Percentiles rank a stretch among this genome's conserved stretches.
phyloP scores from a whole-genome alignment of 2,888 invertebrate genomes.

The Eugnorisma glareosa region DNA sequence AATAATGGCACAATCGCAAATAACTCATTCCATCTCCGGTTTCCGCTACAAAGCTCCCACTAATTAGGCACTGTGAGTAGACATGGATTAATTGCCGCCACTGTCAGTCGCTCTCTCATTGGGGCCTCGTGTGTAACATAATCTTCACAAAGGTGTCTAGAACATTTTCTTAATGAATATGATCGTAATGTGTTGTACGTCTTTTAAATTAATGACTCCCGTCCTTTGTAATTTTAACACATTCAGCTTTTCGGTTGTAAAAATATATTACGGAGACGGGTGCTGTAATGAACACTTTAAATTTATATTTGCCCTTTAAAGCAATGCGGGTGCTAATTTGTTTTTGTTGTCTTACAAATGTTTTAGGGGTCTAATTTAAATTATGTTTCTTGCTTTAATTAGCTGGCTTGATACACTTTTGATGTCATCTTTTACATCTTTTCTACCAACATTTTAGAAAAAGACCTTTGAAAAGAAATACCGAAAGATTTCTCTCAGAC shows the following conservation, averaged over 20 bases:
- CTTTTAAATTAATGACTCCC: slow-evolving; percentile 76
- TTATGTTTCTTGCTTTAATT: slow-evolving; percentile 34
- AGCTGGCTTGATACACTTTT: slow-evolving; percentile 11
- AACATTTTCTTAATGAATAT: slow-evolving; percentile 86
- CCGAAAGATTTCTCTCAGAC: slow-evolving; percentile 15
- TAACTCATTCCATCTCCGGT: slow-evolving; percentile 85
- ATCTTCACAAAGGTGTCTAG: slow-evolving; percentile 83
- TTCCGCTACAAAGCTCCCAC: slow-evolving; percentile 84
- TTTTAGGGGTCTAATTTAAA: slow-evolving; percentile 39
- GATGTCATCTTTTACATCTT: slow-evolving; percentile 4
- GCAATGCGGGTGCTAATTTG: slow-evolving; percentile 70
- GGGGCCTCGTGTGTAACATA: slow-evolving; percentile 77
- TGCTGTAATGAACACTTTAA: slow-evolving; percentile 70
- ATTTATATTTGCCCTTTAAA: slow-evolving; percentile 67
- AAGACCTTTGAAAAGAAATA: not conserved
- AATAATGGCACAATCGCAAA: slow-evolving; percentile 81
- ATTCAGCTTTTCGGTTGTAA: slow-evolving; percentile 68
- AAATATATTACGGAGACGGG: slow-evolving; percentile 66
- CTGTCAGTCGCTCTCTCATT: slow-evolving; percentile 78
- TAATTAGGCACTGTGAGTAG: slow-evolving; percentile 86
- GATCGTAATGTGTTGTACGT: slow-evolving; percentile 77
- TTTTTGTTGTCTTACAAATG: slow-evolving; percentile 61
- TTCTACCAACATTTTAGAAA: not conserved
- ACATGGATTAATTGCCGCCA: slow-evolving; percentile 87
- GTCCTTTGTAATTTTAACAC: slow-evolving; percentile 78